Evolutionary conservation across 2,113 vertebrate genomes (phyloP).

Genomic region (Lepisosteus oculatus): DNA sequence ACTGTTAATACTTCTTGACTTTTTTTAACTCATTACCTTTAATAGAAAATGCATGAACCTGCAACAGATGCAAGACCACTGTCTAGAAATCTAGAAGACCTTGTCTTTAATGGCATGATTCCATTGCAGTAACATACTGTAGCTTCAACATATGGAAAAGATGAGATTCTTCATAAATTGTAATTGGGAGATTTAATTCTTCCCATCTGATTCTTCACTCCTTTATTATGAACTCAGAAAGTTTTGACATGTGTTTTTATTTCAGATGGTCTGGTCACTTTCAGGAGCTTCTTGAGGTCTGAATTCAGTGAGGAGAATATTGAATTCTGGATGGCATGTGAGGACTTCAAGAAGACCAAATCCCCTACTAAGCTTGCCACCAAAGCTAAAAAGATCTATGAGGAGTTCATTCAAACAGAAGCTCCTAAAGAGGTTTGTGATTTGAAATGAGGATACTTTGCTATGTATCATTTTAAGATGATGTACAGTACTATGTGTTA

Average conservation of each 20-base stretch:
- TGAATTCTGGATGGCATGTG: slow-evolving; percentile 92
- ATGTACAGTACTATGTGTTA: too few relatives aligned
- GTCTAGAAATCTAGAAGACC: too few relatives aligned
- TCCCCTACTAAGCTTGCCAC: slow-evolving; percentile 71
- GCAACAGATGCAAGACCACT: too few relatives aligned
- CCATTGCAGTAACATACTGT: too few relatives aligned
- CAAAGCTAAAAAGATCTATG: slow-evolving; percentile 91
- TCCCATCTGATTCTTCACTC: not conserved
- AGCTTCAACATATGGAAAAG: too few relatives aligned
- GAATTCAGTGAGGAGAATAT: slow-evolving; percentile 96
- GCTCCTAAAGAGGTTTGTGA: slow-evolving; percentile 88
- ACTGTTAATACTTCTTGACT: too few relatives aligned
- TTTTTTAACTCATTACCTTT: too few relatives aligned
- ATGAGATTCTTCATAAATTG: too few relatives aligned
- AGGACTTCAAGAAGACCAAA: slow-evolving; percentile 90
- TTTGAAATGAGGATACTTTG: too few relatives aligned
- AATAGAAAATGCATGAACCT: too few relatives aligned
- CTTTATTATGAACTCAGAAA: not conserved
- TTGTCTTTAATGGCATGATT: too few relatives aligned
- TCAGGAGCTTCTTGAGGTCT: slow-evolving; percentile 86
- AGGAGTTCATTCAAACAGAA: slow-evolving; percentile 88
- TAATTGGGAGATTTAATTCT: not conserved
- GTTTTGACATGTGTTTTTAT: not conserved
- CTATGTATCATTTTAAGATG: too few relatives aligned
- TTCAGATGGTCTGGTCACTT: slow-evolving; percentile 80